phyloP scores from a whole-genome alignment of 2,888 invertebrate genomes.

The Aphidius colemani region DNA sequence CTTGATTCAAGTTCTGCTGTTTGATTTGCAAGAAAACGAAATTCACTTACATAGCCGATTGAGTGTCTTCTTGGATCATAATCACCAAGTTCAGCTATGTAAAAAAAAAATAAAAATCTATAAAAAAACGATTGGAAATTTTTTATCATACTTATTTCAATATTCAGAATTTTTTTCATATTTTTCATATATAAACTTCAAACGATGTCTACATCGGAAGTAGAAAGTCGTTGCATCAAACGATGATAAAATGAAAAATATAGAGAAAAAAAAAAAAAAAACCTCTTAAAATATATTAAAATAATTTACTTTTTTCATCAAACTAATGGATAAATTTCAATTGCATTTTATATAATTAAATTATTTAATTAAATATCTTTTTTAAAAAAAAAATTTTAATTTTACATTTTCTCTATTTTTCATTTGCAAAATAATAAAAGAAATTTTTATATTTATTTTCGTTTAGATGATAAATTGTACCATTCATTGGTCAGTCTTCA shows the following conservation, averaged over 20 bases:
- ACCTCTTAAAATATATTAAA: too few relatives aligned
- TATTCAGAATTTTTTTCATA: not conserved
- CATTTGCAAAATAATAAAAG: slow-evolving; percentile 11
- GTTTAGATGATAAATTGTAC: slow-evolving; percentile 22
- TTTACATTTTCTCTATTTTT: slow-evolving; percentile 7
- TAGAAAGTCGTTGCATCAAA: too few relatives aligned
- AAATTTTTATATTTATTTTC: not conserved
- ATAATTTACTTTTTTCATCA: too few relatives aligned
- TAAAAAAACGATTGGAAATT: not conserved
- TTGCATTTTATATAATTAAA: too few relatives aligned
- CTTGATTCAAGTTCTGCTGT: slow-evolving; percentile 86
- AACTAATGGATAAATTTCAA: too few relatives aligned
- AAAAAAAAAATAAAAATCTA: slow-evolving; percentile 39
- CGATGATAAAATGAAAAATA: too few relatives aligned
- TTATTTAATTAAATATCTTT: too few relatives aligned
- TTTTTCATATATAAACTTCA: not conserved
- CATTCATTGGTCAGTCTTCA: slow-evolving; percentile 41
- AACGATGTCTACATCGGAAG: not conserved
- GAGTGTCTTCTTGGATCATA: slow-evolving; percentile 87
- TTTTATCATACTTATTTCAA: not conserved
- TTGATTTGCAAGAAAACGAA: slow-evolving; percentile 90
- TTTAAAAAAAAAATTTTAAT: not conserved
- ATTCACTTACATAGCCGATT: slow-evolving; percentile 92
- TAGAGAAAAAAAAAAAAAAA: too few relatives aligned
- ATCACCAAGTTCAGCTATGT: slow-evolving; percentile 92